Conservation (phyloP, 2,888 invertebrate genomes). For the Pseudococcus viburni region DNA sequence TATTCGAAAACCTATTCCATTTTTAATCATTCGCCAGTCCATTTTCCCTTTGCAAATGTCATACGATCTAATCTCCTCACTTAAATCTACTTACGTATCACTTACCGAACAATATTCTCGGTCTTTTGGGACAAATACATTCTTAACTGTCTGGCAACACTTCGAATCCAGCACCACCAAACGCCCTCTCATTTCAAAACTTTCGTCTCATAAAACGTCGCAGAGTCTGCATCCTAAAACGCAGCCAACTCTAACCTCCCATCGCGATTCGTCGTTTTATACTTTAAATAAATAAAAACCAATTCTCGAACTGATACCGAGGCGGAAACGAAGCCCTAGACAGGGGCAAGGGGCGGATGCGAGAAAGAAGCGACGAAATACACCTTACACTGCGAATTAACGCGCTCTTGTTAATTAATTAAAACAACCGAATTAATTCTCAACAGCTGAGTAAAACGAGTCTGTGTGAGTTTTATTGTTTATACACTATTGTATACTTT, state of each 20-base stretch:
- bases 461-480: constrained; percentile 40
- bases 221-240: too few relatives aligned
- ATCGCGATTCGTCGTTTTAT: constrained; percentile 5
- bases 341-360: neutral
- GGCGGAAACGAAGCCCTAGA: neutral
- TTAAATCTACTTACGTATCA: neutral
- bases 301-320: neutral
- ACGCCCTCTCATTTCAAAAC: too few relatives aligned
- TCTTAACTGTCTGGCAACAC: neutral
- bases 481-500: constrained; percentile 23
- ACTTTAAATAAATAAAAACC: constrained; percentile 36
- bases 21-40: neutral
- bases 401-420: constrained; percentile 36
- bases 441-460: constrained; percentile 7
- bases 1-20: neutral
- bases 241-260: too few relatives aligned
- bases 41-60: neutral
- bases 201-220: too few relatives aligned
- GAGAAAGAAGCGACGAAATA: neutral
- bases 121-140: neutral
- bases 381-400: neutral
- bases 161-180: too few relatives aligned
- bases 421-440: constrained; percentile 47
- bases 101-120: neutral
- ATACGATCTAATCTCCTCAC: neutral